Evolutionary conservation across 23 tunicate species (phyloP).

Genomic region (Corella eumyota): DNA sequence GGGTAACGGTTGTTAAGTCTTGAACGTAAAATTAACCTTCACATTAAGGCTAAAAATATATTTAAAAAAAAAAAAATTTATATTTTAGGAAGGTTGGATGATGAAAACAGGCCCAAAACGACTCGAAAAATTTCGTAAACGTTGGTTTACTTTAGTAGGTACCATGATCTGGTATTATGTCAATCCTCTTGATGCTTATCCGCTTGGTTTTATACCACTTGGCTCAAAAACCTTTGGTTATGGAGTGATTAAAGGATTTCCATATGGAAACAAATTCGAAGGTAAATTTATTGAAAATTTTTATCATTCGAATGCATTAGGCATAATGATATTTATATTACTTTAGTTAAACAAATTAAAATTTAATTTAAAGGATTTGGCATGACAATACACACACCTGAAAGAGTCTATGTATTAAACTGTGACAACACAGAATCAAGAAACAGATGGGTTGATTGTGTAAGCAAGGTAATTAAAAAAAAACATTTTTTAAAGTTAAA

Average conservation of each 20-base stretch:
- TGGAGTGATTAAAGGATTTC: constrained; percentile 52
- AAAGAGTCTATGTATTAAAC: constrained; percentile 49
- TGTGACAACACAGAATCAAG: constrained; percentile 29
- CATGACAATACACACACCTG: constrained; percentile 77
- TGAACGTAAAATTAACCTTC: too few species aligned
- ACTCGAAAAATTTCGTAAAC: constrained; percentile 61
- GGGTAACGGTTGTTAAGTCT: too few species aligned
- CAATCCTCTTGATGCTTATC: constrained; percentile 71
- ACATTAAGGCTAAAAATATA: too few species aligned
- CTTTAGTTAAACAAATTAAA: too few species aligned
- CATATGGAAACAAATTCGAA: constrained; percentile 42
- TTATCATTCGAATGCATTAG: neutral
- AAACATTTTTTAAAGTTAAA: too few species aligned
- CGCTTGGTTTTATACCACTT: constrained; percentile 53
- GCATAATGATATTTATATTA: too few species aligned
- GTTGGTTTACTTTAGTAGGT: constrained; percentile 73
- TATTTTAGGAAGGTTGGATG: constrained; percentile 83
- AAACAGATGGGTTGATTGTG: constrained; percentile 35
- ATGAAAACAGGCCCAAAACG: constrained; percentile 80
- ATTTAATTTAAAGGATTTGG: constrained; percentile 82
- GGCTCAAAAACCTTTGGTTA: constrained; percentile 82
- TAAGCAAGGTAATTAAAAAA: too few species aligned
- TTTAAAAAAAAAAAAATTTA: too few species aligned
- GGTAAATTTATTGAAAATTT: constrained; percentile 30
- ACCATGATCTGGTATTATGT: constrained; percentile 80